Evolutionary conservation across 2,888 invertebrate genomes (phyloP).

Genomic region (Eupithecia exiguata): DNA sequence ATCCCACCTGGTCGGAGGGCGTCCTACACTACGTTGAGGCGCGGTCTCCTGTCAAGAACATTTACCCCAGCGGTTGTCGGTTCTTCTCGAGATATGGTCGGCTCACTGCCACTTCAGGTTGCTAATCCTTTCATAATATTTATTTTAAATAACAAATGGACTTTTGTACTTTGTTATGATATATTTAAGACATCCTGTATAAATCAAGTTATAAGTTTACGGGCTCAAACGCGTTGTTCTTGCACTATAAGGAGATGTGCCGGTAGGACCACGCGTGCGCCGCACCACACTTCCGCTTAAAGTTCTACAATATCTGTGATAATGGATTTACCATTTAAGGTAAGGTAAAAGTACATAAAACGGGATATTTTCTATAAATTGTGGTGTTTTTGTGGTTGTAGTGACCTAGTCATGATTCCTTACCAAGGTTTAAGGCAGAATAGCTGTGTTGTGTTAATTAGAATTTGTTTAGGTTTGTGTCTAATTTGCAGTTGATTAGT

Average conservation of each 20-base stretch:
- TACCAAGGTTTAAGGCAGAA: not conserved
- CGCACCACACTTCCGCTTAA: conserved; percentile 36
- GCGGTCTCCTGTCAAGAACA: too few species aligned
- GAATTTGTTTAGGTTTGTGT: not conserved
- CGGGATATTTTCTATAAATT: not conserved
- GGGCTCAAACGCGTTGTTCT: conserved; percentile 51
- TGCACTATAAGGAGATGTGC: conserved; percentile 69
- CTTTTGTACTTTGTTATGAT: not conserved
- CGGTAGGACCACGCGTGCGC: conserved; percentile 62
- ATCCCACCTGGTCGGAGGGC: too few species aligned
- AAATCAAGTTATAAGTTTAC: conserved; percentile 36
- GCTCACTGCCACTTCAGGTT: too few species aligned
- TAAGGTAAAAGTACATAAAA: conserved; percentile 22
- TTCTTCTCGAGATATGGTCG: too few species aligned
- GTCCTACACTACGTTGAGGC: too few species aligned
- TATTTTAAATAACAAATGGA: too few species aligned
- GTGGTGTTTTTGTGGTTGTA: not conserved
- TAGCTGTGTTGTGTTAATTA: not conserved
- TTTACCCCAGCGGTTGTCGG: too few species aligned
- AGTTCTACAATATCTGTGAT: conserved; percentile 21
- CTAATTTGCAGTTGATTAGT: conserved; percentile 13
- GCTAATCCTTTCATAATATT: too few species aligned
- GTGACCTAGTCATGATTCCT: not conserved
- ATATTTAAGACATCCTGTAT: conserved; percentile 23
- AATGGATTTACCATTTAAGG: conserved; percentile 49